Evolutionary conservation across 1,140 invertebrate genomes (phyloP), one percentile per base, ranked within the genome.

Genomic region (Drosophila mauritiana): DNA sequence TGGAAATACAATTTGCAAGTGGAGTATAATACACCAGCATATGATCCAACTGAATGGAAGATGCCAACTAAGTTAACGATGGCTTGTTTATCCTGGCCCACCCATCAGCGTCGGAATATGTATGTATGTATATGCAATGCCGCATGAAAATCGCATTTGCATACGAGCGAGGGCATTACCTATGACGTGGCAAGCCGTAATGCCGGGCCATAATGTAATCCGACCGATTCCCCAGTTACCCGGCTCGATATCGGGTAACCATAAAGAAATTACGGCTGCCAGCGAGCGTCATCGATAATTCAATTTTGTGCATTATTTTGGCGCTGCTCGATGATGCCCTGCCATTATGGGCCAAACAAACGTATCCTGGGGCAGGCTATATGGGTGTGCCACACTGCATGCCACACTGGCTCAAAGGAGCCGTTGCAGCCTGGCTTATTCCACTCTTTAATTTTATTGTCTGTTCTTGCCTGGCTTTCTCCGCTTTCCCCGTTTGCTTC

Each of bases 281-380:
- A 49, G 59, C 69, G 34, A 70, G 37, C 52, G 51, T 48, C 84
- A 89, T 89, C 84, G 84, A 89, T 89, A 89, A 89, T 89, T 89
- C 84, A 89, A 89, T 89, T 89, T 84, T 84, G 77, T 89, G 84
- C 84, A 89, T 89, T 89, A 89, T 89, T 89, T 89, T 78, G 84
- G 84, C 62, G 84, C 73, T 84, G 63, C 65, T 70, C 64, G 67
- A 78, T 78, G 75, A 76, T 88, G 83, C 84, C 68, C 51, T 46
- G 80, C 76, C 84, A 83, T 88, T 89, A 80, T 89, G 69, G 80
- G 85, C 84, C 78, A 77, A 89, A 80, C 82, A 88, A 88, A 83
- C 77, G 84, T 88, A 83, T 67, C 84, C 84, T 68, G 56, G 68
- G 84, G 84, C 84, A 7, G 13, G 17, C 15, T 36, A 53, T 17